Percentiles rank a stretch among this genome's conserved stretches.
phyloP scores from a whole-genome alignment of 2,113 vertebrate species.

The Plotosus lineatus region DNA sequence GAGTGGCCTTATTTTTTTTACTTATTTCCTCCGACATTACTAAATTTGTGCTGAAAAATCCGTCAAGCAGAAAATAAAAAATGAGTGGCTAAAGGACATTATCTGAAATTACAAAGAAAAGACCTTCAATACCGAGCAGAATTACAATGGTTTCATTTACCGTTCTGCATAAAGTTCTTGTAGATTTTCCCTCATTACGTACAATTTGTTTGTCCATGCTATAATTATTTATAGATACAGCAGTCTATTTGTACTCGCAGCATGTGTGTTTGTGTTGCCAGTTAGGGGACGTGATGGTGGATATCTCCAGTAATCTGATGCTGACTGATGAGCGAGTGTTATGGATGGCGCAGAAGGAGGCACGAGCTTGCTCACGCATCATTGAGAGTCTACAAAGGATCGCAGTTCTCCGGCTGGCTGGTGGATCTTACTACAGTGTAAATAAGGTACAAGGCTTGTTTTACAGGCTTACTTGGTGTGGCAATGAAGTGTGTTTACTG shows the following conservation, averaged over 20 bases:
- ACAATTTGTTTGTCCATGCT: too few relatives aligned
- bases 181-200: neutral
- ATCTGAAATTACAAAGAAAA: neutral
- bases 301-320: constrained; percentile 96
- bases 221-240: too few relatives aligned
- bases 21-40: too few relatives aligned
- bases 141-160: neutral
- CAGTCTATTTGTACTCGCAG: too few relatives aligned
- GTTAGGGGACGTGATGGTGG: constrained; percentile 95
- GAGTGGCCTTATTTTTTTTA: too few relatives aligned
- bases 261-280: constrained; percentile 57
- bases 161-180: neutral
- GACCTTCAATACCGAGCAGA: neutral
- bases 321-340: constrained; percentile 90
- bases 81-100: neutral
- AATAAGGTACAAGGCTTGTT: constrained; percentile 38
- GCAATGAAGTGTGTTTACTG: neutral
- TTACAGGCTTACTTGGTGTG: neutral
- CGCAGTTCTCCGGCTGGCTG: constrained; percentile 80
- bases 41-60: too few relatives aligned
- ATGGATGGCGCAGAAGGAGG: constrained; percentile 91
- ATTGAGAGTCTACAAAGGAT: constrained; percentile 87
- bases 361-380: constrained; percentile 87
- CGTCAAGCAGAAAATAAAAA: too few relatives aligned
- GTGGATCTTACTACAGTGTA: constrained; percentile 88